These are phyloP conservation scores for Harpagus bidentatus DNA, from an alignment of 2,113 vertebrate genomes.

Conservation along the genomic window DNA sequence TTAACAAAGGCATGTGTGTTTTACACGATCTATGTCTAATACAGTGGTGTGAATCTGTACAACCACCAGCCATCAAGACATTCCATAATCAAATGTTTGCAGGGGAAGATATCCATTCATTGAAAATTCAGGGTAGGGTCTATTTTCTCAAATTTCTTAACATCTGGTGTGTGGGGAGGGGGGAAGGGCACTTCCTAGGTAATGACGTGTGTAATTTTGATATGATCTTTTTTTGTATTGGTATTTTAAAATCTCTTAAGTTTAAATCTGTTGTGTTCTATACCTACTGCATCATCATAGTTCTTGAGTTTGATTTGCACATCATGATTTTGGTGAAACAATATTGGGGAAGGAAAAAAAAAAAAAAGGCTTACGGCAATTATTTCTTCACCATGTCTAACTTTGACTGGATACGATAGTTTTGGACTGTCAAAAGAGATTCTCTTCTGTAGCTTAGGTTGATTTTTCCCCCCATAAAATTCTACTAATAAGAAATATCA, in stretches of 20 bases:
- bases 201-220: background rate
- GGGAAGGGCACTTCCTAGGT: rapidly evolving
- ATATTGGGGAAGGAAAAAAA: too few relatives aligned
- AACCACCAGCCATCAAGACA: background rate
- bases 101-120: background rate
- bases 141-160: background rate
- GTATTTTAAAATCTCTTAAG: background rate
- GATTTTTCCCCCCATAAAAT: background rate
- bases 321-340: background rate
- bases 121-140: background rate
- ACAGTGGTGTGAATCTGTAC: background rate
- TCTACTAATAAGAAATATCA: background rate
- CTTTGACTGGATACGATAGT: background rate
- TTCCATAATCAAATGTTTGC: background rate
- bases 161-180: background rate
- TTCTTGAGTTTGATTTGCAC: background rate
- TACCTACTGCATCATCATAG: background rate
- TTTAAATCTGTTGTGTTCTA: background rate
- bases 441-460: background rate
- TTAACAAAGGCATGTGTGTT: background rate
- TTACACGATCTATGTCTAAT: background rate
- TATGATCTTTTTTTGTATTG: background rate
- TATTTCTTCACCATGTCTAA: background rate
- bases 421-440: background rate
- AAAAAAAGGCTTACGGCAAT: background rate